Percentiles rank a stretch among this genome's conserved stretches.
Conservation (phyloP, 2,888 invertebrate species). For the Cabera pusaria region DNA sequence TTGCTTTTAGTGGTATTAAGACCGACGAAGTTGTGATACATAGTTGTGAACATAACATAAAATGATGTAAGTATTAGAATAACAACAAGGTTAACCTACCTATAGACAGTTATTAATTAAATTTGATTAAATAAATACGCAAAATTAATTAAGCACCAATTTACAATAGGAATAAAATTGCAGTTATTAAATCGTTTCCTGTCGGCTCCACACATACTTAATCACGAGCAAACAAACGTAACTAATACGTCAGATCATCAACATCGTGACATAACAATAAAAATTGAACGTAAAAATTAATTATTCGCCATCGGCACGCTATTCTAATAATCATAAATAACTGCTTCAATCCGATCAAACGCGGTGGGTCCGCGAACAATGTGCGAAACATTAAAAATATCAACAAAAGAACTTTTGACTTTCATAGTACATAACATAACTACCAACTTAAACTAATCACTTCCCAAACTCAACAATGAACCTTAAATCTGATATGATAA, state of each 20-base stretch:
- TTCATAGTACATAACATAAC: constrained; percentile 70
- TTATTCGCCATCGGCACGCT: constrained; percentile 75
- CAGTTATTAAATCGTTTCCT: constrained; percentile 13
- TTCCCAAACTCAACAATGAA: constrained; percentile 30
- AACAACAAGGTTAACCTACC: too few species aligned
- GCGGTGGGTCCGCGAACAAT: constrained; percentile 79
- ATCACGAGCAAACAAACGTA: constrained; percentile 26
- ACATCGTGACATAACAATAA: constrained; percentile 63
- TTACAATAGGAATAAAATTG: too few species aligned
- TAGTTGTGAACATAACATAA: too few species aligned
- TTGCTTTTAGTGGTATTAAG: too few species aligned
- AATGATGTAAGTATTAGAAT: too few species aligned
- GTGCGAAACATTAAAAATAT: constrained; percentile 84
- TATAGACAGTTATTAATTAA: too few species aligned
- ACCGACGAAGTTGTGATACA: too few species aligned
- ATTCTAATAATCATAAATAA: constrained; percentile 82
- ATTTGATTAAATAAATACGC: constrained; percentile 1
- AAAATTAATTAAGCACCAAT: constrained; percentile 15
- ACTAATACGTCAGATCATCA: constrained; percentile 55
- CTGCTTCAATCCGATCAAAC: constrained; percentile 76
- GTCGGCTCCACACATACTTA: constrained; percentile 6
- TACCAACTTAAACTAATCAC: constrained; percentile 38
- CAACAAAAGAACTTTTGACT: constrained; percentile 82
- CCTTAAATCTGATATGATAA: constrained; percentile 38
- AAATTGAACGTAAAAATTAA: constrained; percentile 78